A percentile compares a stretch with the other conserved stretches of the same genome.
These are phyloP conservation scores for Ageneiosus marmoratus DNA, from an alignment of 2,113 vertebrate genomes.

Conservation along the genomic window DNA sequence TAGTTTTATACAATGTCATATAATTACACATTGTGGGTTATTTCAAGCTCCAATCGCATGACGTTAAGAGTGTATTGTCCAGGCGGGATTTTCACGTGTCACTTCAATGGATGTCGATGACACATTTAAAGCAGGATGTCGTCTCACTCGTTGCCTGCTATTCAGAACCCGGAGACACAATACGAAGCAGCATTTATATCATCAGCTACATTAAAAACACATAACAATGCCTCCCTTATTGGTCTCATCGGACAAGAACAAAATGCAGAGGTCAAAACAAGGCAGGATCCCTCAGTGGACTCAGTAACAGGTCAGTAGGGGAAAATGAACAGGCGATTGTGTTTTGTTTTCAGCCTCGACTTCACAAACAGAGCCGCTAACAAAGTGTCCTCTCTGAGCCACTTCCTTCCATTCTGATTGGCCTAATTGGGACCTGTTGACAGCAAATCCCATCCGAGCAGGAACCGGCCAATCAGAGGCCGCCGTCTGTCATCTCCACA, in stretches of 20 bases:
- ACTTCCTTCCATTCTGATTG: conserved; percentile 82
- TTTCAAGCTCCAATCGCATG: not conserved
- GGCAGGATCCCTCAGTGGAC: conserved; percentile 58
- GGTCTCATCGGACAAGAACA: conserved; percentile 58
- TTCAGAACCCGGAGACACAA: conserved; percentile 67
- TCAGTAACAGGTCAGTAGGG: conserved; percentile 53
- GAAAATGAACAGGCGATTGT: conserved; percentile 70
- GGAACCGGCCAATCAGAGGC: conserved; percentile 76
- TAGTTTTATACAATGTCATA: no score
- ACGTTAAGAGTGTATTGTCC: not conserved
- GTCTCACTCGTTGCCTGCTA: conserved; percentile 55
- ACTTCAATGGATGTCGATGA: conserved; percentile 65
- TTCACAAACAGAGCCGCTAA: conserved; percentile 76
- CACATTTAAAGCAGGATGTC: conserved; percentile 73
- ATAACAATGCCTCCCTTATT: conserved; percentile 62
- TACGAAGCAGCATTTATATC: conserved; percentile 72
- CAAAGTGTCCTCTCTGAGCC: conserved; percentile 79
- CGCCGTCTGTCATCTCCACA: conserved; percentile 77
- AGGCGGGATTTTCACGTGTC: not conserved
- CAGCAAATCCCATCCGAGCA: conserved; percentile 79
- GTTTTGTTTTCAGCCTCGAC: conserved; percentile 74
- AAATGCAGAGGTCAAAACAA: conserved; percentile 47
- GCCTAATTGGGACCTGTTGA: conserved; percentile 82
- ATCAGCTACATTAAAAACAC: conserved; percentile 68
- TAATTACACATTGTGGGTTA: not conserved